Conservation (phyloP, 2,797 vertebrate species). For the Streptopelia turtur region DNA sequence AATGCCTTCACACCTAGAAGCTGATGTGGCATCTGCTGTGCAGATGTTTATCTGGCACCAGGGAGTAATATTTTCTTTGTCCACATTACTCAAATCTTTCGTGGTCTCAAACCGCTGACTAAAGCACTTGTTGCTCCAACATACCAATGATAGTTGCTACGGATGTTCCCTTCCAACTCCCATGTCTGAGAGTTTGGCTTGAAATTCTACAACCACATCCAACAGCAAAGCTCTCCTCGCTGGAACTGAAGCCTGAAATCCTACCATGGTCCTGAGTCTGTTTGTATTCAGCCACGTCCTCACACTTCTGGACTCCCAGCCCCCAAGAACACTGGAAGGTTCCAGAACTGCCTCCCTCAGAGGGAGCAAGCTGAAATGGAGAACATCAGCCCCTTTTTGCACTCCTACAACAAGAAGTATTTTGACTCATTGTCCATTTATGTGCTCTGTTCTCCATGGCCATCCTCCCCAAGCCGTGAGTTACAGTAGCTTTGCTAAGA, state of each 20-base stretch:
- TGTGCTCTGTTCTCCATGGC: background rate
- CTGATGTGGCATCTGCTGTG: slow-evolving; percentile 15
- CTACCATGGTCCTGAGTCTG: background rate
- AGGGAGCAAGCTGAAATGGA: background rate
- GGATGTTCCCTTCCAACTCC: background rate
- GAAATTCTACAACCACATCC: background rate
- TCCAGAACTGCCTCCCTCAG: background rate
- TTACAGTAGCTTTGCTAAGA: background rate
- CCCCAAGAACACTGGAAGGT: background rate
- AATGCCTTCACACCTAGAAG: background rate
- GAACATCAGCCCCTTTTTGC: background rate
- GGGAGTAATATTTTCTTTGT: background rate
- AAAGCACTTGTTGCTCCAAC: background rate
- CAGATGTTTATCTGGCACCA: slow-evolving; percentile 43
- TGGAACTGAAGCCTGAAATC: background rate
- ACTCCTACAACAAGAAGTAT: background rate
- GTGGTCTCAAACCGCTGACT: background rate
- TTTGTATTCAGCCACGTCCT: background rate
- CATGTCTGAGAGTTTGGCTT: background rate
- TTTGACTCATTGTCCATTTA: background rate
- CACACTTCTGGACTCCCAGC: background rate
- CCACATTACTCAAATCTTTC: background rate
- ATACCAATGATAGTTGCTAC: background rate
- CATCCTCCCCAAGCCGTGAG: background rate
- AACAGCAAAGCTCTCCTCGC: background rate